phyloP scores from a whole-genome alignment of 2,888 invertebrate genomes.

The Hydrotaea diabolus region DNA sequence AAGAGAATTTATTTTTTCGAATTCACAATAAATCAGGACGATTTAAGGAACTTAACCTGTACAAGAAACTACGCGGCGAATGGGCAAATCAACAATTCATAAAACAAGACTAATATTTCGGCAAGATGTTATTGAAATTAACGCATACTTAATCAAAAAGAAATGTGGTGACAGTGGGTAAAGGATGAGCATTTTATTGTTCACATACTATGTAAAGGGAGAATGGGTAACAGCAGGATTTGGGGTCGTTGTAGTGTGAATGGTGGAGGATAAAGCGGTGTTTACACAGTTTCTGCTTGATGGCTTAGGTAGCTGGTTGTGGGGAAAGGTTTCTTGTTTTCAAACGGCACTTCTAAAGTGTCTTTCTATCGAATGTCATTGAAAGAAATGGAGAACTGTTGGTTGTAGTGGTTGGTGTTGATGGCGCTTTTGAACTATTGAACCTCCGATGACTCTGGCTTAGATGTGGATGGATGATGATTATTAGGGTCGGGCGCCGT shows the following conservation, averaged over 20 bases:
- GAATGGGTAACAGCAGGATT: neutral
- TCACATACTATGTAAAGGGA: conserved; percentile 18
- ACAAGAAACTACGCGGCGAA: too few species aligned
- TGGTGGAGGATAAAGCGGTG: conserved; percentile 1
- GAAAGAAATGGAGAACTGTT: conserved; percentile 50
- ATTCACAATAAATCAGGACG: too few species aligned
- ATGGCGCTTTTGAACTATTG: conserved; percentile 83
- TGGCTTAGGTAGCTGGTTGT: neutral
- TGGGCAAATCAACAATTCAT: too few species aligned
- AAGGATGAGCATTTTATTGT: conserved; percentile 31
- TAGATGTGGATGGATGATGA: conserved; percentile 85
- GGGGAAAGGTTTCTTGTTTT: conserved; percentile 24
- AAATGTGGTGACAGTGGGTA: neutral
- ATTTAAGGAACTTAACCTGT: too few species aligned
- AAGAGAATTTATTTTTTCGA: too few species aligned
- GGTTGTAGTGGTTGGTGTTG: conserved; percentile 44
- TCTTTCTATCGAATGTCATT: conserved; percentile 36
- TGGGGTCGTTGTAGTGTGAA: neutral
- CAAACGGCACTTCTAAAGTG: conserved; percentile 33
- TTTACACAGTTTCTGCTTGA: conserved; percentile 35
- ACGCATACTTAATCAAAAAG: neutral
- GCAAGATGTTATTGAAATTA: neutral
- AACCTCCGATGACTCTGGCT: conserved; percentile 92
- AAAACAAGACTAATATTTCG: neutral
- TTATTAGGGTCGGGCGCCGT: conserved; percentile 92